Percentiles rank a stretch among this genome's conserved stretches.
Evolutionary conservation across 2,888 invertebrate genomes (phyloP).

Genomic region (Drosophila neotestacea): DNA sequence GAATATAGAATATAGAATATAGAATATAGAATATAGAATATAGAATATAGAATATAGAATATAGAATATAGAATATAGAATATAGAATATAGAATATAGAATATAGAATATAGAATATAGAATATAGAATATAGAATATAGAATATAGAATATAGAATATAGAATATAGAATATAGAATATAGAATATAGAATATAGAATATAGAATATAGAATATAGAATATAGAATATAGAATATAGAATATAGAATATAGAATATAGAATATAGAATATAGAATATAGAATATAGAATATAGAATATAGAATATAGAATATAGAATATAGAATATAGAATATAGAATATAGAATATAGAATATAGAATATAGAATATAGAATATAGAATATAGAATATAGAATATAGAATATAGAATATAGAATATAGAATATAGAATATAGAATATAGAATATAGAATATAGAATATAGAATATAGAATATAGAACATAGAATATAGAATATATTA

Average conservation of each 20-base stretch:
- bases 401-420: conserved; percentile 7
- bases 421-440: conserved; percentile 7
- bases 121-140: conserved; percentile 7
- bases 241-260: conserved; percentile 7
- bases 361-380: conserved; percentile 7
- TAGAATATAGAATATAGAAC: conserved; percentile 5
- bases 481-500: conserved; percentile 13
- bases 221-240: conserved; percentile 7
- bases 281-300: conserved; percentile 7
- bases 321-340: conserved; percentile 7
- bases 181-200: conserved; percentile 7
- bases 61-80: too few species aligned
- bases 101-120: conserved; percentile 3
- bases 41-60: too few species aligned
- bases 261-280: conserved; percentile 7
- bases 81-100: too few species aligned
- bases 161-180: conserved; percentile 7
- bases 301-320: conserved; percentile 7
- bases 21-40: too few species aligned
- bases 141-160: conserved; percentile 7
- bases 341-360: conserved; percentile 7
- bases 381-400: conserved; percentile 7
- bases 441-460: conserved; percentile 7
- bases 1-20: background rate
- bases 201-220: conserved; percentile 7